Conservation (phyloP, 2,797 vertebrate species). For the Myiothlypis chrysogaster region DNA sequence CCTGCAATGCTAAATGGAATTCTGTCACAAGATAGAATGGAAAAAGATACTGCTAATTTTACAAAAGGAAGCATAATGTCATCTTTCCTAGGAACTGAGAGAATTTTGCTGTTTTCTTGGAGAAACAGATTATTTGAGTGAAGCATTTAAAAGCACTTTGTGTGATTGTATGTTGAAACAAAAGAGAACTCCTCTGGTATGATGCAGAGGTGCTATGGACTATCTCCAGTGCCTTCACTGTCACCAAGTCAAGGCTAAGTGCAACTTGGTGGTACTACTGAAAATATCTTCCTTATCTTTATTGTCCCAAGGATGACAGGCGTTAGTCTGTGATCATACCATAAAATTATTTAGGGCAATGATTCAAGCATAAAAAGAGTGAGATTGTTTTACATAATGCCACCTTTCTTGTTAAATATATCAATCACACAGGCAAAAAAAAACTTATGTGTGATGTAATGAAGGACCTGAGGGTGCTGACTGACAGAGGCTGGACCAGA, state of each 20-base stretch:
- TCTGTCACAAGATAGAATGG: not conserved
- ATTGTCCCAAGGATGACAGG: not conserved
- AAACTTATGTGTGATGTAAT: not conserved
- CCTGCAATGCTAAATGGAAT: not conserved
- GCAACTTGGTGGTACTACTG: not conserved
- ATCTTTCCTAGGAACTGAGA: not conserved
- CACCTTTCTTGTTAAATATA: not conserved
- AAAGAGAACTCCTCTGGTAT: not conserved
- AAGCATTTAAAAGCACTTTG: not conserved
- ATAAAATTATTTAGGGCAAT: not conserved
- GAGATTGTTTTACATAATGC: not conserved
- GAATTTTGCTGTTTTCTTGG: not conserved
- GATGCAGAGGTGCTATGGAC: not conserved
- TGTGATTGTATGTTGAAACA: not conserved
- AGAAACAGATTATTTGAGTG: not conserved
- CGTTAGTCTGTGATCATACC: not conserved
- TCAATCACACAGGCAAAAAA: not conserved
- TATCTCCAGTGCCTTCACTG: not conserved
- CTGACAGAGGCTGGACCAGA: not conserved
- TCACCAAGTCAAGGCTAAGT: not conserved
- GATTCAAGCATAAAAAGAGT: not conserved
- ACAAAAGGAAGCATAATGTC: not conserved
- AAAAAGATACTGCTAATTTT: not conserved
- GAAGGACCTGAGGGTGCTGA: not conserved
- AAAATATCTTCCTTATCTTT: not conserved